Percentiles rank a stretch among this genome's conserved stretches.
phyloP scores from a whole-genome alignment of 2,888 invertebrate species.

The Cyclophora punctaria region DNA sequence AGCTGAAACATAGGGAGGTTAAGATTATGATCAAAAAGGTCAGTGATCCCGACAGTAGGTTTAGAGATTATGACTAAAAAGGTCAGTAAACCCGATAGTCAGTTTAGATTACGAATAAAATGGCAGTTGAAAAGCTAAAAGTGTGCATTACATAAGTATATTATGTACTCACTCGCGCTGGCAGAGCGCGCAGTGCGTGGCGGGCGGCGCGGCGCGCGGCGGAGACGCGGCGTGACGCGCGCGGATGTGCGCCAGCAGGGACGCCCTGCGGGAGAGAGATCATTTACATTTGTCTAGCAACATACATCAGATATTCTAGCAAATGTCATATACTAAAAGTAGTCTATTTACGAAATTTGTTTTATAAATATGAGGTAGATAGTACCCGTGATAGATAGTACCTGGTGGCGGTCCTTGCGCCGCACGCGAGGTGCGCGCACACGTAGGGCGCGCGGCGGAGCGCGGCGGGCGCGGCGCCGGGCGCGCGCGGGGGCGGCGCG shows the following conservation, averaged over 20 bases:
- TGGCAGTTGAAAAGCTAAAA: background rate
- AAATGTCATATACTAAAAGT: too few species aligned
- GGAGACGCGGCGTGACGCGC: conserved; percentile 41
- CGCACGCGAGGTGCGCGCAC: conserved; percentile 61
- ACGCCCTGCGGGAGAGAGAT: too few species aligned
- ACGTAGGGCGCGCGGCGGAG: conserved; percentile 54
- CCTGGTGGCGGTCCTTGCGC: conserved; percentile 56
- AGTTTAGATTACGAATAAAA: too few species aligned
- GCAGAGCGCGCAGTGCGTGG: conserved; percentile 33
- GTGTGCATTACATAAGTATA: background rate
- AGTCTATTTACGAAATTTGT: too few species aligned
- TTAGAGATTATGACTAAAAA: too few species aligned
- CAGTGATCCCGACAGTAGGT: too few species aligned
- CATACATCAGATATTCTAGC: too few species aligned
- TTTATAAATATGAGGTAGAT: too few species aligned
- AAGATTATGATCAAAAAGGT: too few species aligned
- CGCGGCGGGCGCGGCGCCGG: conserved; percentile 23
- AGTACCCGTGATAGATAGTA: too few species aligned
- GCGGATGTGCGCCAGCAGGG: conserved; percentile 57
- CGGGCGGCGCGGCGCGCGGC: conserved; percentile 10
- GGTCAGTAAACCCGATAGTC: too few species aligned
- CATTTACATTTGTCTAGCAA: too few species aligned
- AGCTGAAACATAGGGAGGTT: conserved; percentile 33
- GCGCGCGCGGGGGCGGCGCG: conserved; percentile 17
- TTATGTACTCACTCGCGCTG: conserved; percentile 40